Evolutionary conservation across 2,888 invertebrate genomes (phyloP).

Genomic region (Nymphalis urticae): DNA sequence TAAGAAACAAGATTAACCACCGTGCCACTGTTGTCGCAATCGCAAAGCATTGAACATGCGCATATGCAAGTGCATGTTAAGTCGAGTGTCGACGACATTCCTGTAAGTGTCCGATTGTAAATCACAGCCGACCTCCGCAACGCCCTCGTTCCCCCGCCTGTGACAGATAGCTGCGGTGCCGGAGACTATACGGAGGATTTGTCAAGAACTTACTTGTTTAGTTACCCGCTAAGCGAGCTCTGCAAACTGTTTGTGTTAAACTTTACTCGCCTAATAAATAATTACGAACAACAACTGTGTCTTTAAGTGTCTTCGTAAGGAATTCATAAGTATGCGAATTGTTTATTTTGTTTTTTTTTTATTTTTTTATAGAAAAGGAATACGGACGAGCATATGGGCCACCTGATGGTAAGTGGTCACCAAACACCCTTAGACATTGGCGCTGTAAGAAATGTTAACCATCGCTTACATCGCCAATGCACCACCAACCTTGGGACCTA

Average conservation of each 20-base stretch:
- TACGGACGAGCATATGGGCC: no score
- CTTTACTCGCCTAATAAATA: background rate
- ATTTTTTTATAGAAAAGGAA: no score
- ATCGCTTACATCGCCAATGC: no score
- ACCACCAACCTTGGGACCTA: no score
- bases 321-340: background rate
- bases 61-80: slow-evolving; percentile 17
- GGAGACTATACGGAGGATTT: slow-evolving; percentile 14
- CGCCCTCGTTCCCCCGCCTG: slow-evolving; percentile 17
- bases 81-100: slow-evolving; percentile 17
- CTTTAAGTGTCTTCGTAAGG: background rate
- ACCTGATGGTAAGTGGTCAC: no score
- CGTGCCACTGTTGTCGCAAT: slow-evolving; percentile 18
- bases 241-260: background rate
- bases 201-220: slow-evolving; percentile 19
- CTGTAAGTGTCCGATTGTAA: slow-evolving; percentile 22
- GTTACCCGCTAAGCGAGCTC: background rate
- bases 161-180: slow-evolving; percentile 26
- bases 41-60: slow-evolving; percentile 20
- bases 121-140: slow-evolving; percentile 13
- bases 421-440: no score
- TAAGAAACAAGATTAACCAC: slow-evolving; percentile 30
- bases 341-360: no score
- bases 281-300: background rate
- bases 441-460: no score